These are phyloP conservation scores for Patagioenas fasciata DNA, from an alignment of 2,113 vertebrate species.

Conservation along the genomic window DNA sequence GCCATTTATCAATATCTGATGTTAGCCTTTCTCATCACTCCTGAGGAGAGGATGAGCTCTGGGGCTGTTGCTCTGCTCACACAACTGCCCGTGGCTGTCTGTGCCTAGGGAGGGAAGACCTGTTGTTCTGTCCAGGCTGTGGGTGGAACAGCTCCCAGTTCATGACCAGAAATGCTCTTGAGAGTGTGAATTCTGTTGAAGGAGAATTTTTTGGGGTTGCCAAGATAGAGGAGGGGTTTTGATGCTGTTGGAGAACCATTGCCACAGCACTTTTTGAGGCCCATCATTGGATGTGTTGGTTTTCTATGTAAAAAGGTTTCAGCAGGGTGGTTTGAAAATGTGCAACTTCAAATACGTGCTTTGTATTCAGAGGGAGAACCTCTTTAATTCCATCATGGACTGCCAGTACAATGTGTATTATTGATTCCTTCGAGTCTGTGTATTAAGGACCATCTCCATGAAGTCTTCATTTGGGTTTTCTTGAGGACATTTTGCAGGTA, in stretches of 20 bases:
- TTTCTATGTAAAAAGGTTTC: not conserved
- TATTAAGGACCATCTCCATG: not conserved
- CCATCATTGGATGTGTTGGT: not conserved
- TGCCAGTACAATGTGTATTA: not conserved
- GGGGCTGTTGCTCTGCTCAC: too few relatives aligned
- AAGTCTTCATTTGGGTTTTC: not conserved
- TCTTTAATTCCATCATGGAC: not conserved
- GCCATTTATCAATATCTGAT: too few relatives aligned
- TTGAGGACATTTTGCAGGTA: not conserved
- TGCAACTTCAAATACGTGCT: not conserved
- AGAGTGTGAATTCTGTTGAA: not conserved
- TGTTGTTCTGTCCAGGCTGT: too few relatives aligned
- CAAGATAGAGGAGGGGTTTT: not conserved
- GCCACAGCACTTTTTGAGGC: not conserved
- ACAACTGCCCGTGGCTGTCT: too few relatives aligned
- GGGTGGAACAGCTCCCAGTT: not conserved
- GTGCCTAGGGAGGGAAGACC: too few relatives aligned
- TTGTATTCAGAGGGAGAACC: not conserved
- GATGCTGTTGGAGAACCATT: not conserved
- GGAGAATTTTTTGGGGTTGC: not conserved
- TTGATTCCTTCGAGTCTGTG: not conserved
- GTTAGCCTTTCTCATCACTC: too few relatives aligned
- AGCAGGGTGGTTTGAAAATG: not conserved
- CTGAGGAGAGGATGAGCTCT: too few relatives aligned
- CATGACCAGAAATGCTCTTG: not conserved